Conservation (phyloP, 2,888 invertebrate species). For the Sinhomidia bicolor region DNA sequence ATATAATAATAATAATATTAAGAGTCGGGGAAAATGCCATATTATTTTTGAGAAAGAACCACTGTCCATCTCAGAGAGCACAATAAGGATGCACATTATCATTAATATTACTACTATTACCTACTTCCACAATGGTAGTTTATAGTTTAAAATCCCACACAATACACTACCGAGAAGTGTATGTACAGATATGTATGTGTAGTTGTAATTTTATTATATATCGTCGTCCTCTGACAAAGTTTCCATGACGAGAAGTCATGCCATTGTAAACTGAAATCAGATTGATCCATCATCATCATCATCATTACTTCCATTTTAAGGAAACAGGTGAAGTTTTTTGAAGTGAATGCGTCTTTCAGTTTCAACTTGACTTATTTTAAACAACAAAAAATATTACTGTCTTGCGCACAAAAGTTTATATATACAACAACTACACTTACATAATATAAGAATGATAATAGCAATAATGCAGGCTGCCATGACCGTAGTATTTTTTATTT, state of each 20-base stretch:
- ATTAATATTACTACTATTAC: too few species aligned
- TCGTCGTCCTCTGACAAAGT: not conserved
- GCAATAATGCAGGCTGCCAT: not conserved
- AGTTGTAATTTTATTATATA: not conserved
- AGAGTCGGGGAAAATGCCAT: not conserved
- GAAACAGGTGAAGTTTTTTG: conserved; percentile 70
- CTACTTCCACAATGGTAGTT: not conserved
- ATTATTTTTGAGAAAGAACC: not conserved
- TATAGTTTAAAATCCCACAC: not conserved
- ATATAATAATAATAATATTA: not conserved
- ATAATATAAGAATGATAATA: not conserved
- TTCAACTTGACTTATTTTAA: conserved; percentile 71
- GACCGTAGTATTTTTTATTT: too few species aligned
- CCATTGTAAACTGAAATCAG: conserved; percentile 39
- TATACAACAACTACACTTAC: too few species aligned
- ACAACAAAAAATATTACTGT: conserved; percentile 61
- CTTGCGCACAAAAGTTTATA: conserved; percentile 6
- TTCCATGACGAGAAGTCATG: conserved; percentile 57
- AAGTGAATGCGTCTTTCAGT: conserved; percentile 44
- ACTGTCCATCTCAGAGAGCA: not conserved
- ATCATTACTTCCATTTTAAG: conserved; percentile 53
- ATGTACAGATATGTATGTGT: not conserved
- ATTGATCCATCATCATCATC: conserved; percentile 46
- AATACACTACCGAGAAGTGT: too few species aligned
- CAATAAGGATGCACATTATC: conserved; percentile 18